Evolutionary conservation across 2,797 vertebrate species (phyloP).

Genomic region (Peromyscus attwateri): DNA sequence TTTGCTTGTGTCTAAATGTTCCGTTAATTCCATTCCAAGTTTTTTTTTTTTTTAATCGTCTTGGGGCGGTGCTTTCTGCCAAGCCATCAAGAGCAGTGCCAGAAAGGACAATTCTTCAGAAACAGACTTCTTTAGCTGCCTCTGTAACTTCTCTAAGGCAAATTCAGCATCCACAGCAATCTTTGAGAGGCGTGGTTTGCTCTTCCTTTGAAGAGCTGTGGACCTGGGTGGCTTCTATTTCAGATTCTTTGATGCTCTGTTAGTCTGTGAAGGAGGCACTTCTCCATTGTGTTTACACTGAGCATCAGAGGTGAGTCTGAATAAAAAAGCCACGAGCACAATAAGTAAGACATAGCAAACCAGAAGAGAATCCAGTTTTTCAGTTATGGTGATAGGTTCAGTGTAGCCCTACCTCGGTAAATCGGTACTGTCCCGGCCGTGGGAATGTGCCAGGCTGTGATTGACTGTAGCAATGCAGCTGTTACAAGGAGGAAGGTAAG

Average conservation of each 20-base stretch:
- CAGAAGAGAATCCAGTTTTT: not conserved
- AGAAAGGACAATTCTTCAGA: slow-evolving; percentile 67
- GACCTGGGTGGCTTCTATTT: not conserved
- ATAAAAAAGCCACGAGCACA: not conserved
- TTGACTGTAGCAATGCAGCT: not conserved
- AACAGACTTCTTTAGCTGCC: slow-evolving; percentile 46
- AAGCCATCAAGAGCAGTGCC: not conserved
- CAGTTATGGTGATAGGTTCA: not conserved
- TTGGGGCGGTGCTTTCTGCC: slow-evolving; percentile 52
- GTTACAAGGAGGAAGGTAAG: slow-evolving; percentile 2
- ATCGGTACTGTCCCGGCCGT: not conserved
- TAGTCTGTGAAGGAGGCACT: slow-evolving; percentile 59
- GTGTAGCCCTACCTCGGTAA: not conserved
- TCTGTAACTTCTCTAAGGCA: slow-evolving; percentile 46
- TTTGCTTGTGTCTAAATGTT: slow-evolving; percentile 73
- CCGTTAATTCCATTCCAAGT: slow-evolving; percentile 72
- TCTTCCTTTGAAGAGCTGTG: not conserved
- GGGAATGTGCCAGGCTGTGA: not conserved
- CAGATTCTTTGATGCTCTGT: slow-evolving; percentile 37
- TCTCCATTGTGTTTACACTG: slow-evolving; percentile 34
- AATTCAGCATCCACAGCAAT: not conserved
- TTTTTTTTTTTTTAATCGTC: not conserved
- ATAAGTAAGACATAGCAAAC: not conserved
- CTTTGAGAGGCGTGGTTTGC: not conserved
- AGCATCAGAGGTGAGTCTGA: not conserved